Evolutionary conservation across 92 coral and sea anemone genomes (phyloP).

Genomic region (Paragorgia papillata): DNA sequence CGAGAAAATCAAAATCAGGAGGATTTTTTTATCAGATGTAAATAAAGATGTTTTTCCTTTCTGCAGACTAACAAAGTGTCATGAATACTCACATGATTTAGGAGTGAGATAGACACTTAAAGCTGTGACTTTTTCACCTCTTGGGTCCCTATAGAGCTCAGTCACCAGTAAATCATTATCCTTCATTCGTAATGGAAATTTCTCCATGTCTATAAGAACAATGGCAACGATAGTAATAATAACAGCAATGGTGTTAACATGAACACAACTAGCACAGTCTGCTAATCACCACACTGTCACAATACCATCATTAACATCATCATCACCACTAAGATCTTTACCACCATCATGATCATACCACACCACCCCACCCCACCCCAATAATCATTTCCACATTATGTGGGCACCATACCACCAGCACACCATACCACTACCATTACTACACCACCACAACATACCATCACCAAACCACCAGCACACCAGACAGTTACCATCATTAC

Average conservation of each 20-base stretch:
- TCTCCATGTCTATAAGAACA: conserved; percentile 85
- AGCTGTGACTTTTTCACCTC: conserved; percentile 93
- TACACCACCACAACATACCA: not conserved
- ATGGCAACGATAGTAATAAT: not conserved
- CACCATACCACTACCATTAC: not conserved
- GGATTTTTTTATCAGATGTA: too few species aligned
- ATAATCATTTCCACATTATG: too few species aligned
- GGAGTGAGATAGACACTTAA: conserved; percentile 96
- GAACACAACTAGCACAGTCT: not conserved
- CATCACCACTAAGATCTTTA: not conserved
- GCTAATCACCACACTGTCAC: too few species aligned
- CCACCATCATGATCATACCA: not conserved
- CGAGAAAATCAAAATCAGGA: too few species aligned
- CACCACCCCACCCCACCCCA: not conserved
- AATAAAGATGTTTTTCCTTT: too few species aligned
- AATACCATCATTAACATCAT: not conserved
- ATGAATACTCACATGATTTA: conserved; percentile 92
- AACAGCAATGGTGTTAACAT: not conserved
- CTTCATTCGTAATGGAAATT: conserved; percentile 97
- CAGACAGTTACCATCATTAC: not conserved
- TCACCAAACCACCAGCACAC: not conserved
- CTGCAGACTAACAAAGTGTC: too few species aligned
- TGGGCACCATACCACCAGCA: not conserved
- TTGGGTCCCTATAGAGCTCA: conserved; percentile 91
- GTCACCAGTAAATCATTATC: conserved; percentile 95